Percentiles rank a stretch among this genome's conserved stretches.
Evolutionary conservation across 2,113 vertebrate genomes (phyloP).

Genomic region (Sebastes schlegelii): DNA sequence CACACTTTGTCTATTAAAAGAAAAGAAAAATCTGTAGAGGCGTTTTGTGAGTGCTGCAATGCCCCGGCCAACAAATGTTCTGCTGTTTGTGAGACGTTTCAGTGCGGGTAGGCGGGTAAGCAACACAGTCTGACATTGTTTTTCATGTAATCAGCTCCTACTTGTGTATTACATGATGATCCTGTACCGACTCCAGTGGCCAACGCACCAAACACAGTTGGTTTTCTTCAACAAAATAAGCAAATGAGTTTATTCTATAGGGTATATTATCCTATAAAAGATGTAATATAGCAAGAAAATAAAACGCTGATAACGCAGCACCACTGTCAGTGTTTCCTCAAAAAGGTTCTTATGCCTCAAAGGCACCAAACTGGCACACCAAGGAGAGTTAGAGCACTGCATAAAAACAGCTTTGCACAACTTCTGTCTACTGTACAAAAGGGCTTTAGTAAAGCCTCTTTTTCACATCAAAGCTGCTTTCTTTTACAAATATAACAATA

Average conservation of each 20-base stretch:
- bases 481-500: constrained; percentile 51
- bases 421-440: constrained; percentile 56
- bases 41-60: constrained; percentile 37
- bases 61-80: constrained; percentile 29
- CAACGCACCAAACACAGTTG: neutral
- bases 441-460: constrained; percentile 49
- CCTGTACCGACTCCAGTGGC: neutral
- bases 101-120: constrained; percentile 4
- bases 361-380: constrained; percentile 43
- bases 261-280: constrained; percentile 5
- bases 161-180: constrained; percentile 22
- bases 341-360: constrained; percentile 39
- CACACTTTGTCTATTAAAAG: constrained; percentile 70
- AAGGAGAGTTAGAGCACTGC: constrained; percentile 26
- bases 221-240: neutral
- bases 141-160: constrained; percentile 50
- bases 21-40: constrained; percentile 44
- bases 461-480: constrained; percentile 53
- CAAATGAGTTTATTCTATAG: neutral
- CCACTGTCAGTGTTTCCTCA: constrained; percentile 1
- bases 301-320: neutral
- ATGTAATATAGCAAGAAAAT: constrained; percentile 20
- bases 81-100: constrained; percentile 27
- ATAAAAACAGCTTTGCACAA: constrained; percentile 56
- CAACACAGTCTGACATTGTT: constrained; percentile 40